Percentiles rank a stretch among this genome's conserved stretches.
Conservation (phyloP, 2,113 vertebrate genomes). For the Silurus glanis region DNA sequence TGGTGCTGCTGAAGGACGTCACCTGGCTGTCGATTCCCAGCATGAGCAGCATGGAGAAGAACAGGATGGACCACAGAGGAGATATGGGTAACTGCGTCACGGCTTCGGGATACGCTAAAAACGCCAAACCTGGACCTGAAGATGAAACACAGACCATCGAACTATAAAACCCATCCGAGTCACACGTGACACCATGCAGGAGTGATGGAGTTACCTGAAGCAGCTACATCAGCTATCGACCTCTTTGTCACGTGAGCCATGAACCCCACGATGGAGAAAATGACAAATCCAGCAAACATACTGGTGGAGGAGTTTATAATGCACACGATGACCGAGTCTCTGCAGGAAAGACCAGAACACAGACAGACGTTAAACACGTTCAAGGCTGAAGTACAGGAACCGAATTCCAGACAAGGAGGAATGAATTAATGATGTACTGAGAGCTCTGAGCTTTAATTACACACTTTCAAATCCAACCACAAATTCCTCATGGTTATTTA, state of each 20-base stretch:
- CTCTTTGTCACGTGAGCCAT: constrained; percentile 96
- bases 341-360: constrained; percentile 62
- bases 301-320: constrained; percentile 97
- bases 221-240: constrained; percentile 91
- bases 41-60: constrained; percentile 99
- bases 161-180: no score
- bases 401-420: not conserved
- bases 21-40: constrained; percentile 99
- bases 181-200: not conserved
- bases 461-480: constrained; percentile 20
- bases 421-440: constrained; percentile 36
- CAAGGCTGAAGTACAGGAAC: not conserved
- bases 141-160: constrained; percentile 13
- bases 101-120: constrained; percentile 94
- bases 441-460: constrained; percentile 26
- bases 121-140: constrained; percentile 92
- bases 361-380: not conserved
- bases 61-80: constrained; percentile 94
- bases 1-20: constrained; percentile 58
- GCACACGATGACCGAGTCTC: constrained; percentile 97
- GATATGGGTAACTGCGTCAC: constrained; percentile 95
- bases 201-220: constrained; percentile 81
- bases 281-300: constrained; percentile 98
- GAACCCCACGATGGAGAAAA: constrained; percentile 99
- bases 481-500: constrained; percentile 21